phyloP scores from a whole-genome alignment of 2,113 vertebrate species.

The Athene noctua region DNA sequence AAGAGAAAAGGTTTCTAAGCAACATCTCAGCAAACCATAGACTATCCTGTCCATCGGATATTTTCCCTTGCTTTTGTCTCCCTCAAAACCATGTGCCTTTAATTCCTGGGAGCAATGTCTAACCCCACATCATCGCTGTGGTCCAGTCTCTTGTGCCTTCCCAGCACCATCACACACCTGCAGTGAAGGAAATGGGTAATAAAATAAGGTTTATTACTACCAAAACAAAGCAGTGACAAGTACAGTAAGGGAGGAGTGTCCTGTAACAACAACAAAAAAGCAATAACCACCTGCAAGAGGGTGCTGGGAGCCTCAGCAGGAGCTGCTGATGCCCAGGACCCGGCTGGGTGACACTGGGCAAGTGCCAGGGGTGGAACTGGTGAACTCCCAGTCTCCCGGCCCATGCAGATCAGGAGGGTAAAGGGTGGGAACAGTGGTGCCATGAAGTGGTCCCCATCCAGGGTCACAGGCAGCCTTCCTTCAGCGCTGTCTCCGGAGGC shows the following conservation, averaged over 20 bases:
- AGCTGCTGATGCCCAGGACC: background rate
- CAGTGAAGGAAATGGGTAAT: background rate
- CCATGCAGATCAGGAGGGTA: background rate
- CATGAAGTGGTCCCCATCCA: background rate
- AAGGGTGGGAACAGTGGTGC: background rate
- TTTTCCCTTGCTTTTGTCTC: background rate
- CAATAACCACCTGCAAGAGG: background rate
- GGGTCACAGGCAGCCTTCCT: background rate
- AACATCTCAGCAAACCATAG: background rate
- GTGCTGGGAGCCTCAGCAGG: background rate
- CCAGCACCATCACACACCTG: background rate
- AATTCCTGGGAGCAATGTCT: background rate
- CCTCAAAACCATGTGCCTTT: background rate
- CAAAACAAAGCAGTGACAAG: background rate
- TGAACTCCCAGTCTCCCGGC: background rate
- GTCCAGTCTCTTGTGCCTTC: background rate
- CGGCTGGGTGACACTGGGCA: background rate
- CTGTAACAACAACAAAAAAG: background rate
- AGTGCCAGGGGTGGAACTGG: background rate
- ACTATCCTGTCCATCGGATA: rapidly evolving
- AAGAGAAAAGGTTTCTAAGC: background rate
- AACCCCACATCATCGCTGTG: background rate
- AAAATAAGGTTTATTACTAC: background rate
- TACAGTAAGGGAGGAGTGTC: background rate
- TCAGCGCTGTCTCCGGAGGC: background rate